Base-by-base conservation (phyloP, 2,113 vertebrate species). In the Calonectris borealis region DNA sequence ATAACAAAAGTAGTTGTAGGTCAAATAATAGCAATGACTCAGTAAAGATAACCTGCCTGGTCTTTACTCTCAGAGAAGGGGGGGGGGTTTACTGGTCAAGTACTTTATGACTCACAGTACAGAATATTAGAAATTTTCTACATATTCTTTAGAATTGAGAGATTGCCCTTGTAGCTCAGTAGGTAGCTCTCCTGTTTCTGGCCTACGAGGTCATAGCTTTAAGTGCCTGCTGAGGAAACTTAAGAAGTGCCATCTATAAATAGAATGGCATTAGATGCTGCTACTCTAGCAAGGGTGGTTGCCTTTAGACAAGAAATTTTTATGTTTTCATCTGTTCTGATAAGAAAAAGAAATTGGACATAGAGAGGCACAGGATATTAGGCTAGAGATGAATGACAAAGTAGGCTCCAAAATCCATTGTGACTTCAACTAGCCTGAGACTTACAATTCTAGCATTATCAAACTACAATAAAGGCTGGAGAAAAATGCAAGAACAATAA, bases 171-270 rank as follows among this genome's bases (percentile, higher is more conserved):
- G 73, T 75, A 96, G 90, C 94, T 97, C 96, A 96, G 95, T 97
- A 96, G 94, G 92, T 68, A 97, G 82, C 93, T 96, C 87, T 97
- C 94, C 97, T 97, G 71, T 88, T 98, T 95, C 95, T 96, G 96
- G 90, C 61, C 94, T 95, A 88, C 31, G 48, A 97, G 91, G 92
- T 97, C 93, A 83, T 76, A 96, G 92, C 87, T 96, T 83, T 94
- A 97, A 95, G 95, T 84, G 78, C 91, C 97, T 95, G 85, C 84
- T 97, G 88, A 96, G 94, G 97, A 97, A 98, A 91, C 88, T 96
- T 90, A 98, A 97, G 88, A 95, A 97, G 94, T 96, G 95, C 85
- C 72, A 95, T 85, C 95, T 93, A 96, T 97, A 97, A 98, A 98
- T 94, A 98, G 94, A 92, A 93, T 40, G 42, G 93, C 76, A 97